Base-by-base conservation (phyloP, 2,797 vertebrate species). In the Buceros bicornis region DNA sequence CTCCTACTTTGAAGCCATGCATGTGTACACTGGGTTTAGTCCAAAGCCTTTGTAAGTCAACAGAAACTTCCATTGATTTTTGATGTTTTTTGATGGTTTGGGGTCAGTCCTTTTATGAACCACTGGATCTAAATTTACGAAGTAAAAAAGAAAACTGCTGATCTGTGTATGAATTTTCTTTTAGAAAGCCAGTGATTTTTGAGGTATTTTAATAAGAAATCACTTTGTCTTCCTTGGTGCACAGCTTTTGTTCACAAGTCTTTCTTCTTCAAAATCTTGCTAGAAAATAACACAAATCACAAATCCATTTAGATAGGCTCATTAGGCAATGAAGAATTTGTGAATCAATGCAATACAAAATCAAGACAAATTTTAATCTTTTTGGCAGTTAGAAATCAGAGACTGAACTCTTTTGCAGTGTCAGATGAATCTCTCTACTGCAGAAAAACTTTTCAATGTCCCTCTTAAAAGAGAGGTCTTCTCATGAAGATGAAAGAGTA, bases 1-100 rank as follows among this genome's bases (percentile, higher is more conserved):
- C 64, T 93, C 69, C 72, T 90, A 66, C 82, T 97, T 94, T 94
- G 92, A 94, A 93, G 65, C 76, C 40, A 26, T 92, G 80, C 83
- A 72, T 95, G 82, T 95, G 84, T 95, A 93, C 51, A 82, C 77
- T 95, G 96, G 87, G 69, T 61, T 93, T 78, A 16, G 48, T 87
- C 89, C 91, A 97, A 94, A 93, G 56, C 3, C 47, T 91, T 83
- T 96, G 85, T 80, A 95, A 92, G 50, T 94, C 93, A 94, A 58
- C 66, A 93, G 69, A 95, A 91, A 72, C 6, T 91, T 90, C 74
- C 85, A 83, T 67, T 51, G 13, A 78, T 10, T 93, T 95, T 95
- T 79, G 87, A 31, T 77, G 64, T 26, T 4, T 93, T 95, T 95
- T 79, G 87, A 31, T 80, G 64, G 26, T 4, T 91, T 94, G 67